phyloP scores from a whole-genome alignment of 2,888 invertebrate species.

The Alloscopus bannaensis region DNA sequence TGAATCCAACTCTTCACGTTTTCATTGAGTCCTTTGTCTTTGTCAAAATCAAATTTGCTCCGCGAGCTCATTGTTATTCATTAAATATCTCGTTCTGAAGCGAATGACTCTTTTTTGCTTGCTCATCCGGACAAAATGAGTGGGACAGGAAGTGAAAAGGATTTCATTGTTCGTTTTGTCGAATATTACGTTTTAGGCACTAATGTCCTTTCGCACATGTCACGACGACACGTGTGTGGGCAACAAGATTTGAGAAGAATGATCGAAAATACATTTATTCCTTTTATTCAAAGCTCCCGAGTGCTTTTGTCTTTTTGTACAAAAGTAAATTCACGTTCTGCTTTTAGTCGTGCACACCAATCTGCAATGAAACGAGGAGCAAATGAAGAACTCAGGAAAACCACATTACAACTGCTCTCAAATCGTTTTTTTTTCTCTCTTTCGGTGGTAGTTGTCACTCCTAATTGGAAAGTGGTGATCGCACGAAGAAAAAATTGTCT shows the following conservation, averaged over 20 bases:
- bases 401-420: neutral
- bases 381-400: neutral
- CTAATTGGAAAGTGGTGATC: conserved; percentile 9
- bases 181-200: no score
- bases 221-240: no score
- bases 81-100: neutral
- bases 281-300: neutral
- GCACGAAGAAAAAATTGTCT: neutral
- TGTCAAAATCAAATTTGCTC: neutral
- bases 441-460: conserved; percentile 4
- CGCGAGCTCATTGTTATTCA: neutral
- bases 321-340: neutral
- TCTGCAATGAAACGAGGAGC: neutral
- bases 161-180: no score
- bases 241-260: no score
- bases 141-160: conserved; percentile 11
- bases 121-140: neutral
- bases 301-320: neutral
- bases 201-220: no score
- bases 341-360: neutral
- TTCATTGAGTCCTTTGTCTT: neutral
- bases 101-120: conserved; percentile 4
- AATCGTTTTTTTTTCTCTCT: neutral
- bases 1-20: neutral
- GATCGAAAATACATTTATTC: neutral